Base-by-base conservation (phyloP, 2,113 vertebrate genomes). In the Apaloderma vittatum region DNA sequence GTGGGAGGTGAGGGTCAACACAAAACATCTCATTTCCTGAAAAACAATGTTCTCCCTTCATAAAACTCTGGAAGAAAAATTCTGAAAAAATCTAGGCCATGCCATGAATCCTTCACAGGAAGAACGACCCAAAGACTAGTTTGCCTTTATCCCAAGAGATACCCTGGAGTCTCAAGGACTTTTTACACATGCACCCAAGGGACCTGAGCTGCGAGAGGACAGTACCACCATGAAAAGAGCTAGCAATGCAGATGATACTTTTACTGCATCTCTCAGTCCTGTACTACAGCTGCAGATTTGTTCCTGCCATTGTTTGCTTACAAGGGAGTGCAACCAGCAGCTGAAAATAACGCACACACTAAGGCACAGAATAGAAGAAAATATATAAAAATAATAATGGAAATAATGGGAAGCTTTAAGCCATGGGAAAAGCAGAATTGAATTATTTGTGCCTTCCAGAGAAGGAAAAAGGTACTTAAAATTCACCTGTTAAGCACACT, bases 401-500 rank as follows among this genome's bases (percentile, higher is more conserved):
- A 75, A 55, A 45, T 57, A 62, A 62, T n/a, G 2, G 36, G 37
- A 71, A 58, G 27, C 46, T 76, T 76, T 54, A 66, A 83, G 57
- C 11, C 11, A 8, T 23, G 8, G 16, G 23, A 65, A 82, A 82
- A 77, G 49, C 34, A 34, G 46, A 83, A 48, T 6, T 51, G 1
- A 65, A 75, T 59, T 92, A 10, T 88, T 72, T 67, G 15, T 62
- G 30, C 48, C 73, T 86, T 81, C 78, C 32, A 3, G 0, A 70
- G 52, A 45, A 94, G 49, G 36, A 54, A 67, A 90, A 87, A 76
- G 17, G 19, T 14, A 49, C 12, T n/a, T 46, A 74, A 80, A 88
- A 80, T 81, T 68, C 57, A 95, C 87, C 75, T 96, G 85, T 73
- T 70, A 86, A 90, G 55, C n/a, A 74, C 29, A 80, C 48, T 70